Percentiles rank a stretch among this genome's conserved stretches.
Conservation (phyloP, 2,888 invertebrate species). For the Troglohyphantes excavatus region DNA sequence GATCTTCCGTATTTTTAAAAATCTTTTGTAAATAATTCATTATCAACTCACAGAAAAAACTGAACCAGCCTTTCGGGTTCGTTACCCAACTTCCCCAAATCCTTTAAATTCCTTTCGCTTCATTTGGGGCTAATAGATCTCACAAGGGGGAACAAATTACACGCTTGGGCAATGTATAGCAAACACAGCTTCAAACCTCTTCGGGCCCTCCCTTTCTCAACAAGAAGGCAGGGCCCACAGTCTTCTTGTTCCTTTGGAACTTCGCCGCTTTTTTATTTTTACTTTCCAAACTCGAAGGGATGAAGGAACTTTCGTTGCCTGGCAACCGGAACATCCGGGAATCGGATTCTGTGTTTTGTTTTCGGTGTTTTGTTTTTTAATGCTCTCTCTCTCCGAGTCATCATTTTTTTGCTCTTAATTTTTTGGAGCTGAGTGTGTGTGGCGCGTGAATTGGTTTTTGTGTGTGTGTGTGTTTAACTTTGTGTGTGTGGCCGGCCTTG, state of each 20-base stretch:
- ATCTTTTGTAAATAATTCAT: not conserved
- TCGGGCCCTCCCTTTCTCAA: not conserved
- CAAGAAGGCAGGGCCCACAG: not conserved
- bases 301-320: constrained; percentile 65
- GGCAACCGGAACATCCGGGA: constrained; percentile 71
- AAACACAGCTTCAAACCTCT: constrained; percentile 34
- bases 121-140: constrained; percentile 39
- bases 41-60: not conserved
- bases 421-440: not conserved
- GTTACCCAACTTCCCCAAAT: constrained; percentile 9
- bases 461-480: not conserved
- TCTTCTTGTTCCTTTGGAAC: constrained; percentile 16
- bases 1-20: not conserved
- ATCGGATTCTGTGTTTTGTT: not conserved
- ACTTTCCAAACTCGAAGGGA: constrained; percentile 29
- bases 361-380: constrained; percentile 8
- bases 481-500: too few relatives aligned
- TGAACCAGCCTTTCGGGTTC: not conserved
- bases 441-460: not conserved
- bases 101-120: constrained; percentile 29
- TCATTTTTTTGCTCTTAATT: constrained; percentile 7
- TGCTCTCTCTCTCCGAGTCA: constrained; percentile 13
- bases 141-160: constrained; percentile 16
- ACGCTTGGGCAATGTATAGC: constrained; percentile 46
- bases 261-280: constrained; percentile 21